Evolutionary conservation across 2,888 invertebrate genomes (phyloP), one percentile per base, ranked within the genome.

Genomic region (Melikaiella ostensackeni): DNA sequence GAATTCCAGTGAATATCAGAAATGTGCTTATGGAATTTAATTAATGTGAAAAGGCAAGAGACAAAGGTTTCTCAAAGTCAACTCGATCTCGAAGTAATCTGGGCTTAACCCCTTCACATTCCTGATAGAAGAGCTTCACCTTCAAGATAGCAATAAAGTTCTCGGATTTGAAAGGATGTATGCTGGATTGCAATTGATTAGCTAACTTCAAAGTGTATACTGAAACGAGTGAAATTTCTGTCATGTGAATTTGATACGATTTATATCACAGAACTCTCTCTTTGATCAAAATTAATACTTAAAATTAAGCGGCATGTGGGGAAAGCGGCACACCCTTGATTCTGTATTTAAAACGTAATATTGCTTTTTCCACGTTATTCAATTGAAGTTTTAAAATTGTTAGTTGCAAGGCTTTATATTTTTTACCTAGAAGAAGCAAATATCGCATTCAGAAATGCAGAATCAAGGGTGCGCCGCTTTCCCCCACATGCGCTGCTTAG

Each of bases 1-100:
- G n/a, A 50, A 50, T 50, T 19, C 0, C n/a, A 50, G 50, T 50
- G n/a, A 50, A 50, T 8, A 50, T 8, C 6, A 55, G 1, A n/a
- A 55, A 21, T 9, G 9, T 55, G 50, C 50, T 30, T 64, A 21
- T n/a, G 35, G 38, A 59, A 59, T 59, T 59, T 59, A 59, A 59
- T 59, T 59, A 59, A 16, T 59, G 13, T 57, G 13, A 11, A 24
- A 57, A 13, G 5, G 24, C 24, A 55, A 21, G 9, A 55, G 55
- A 21, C 21, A 24, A 13, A 57, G 57, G 21, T 11, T 24, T 24
- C 11, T 59, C 13, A 27, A 27, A 59, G 21, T 59, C 1, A 59
- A 16, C 27, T 2, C 27, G n/a, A 55, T 55, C 21, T 21, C 8
- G 21, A 55, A 55, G 59, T 8, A 59, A 59, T 59, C 24, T 21